phyloP scores from a whole-genome alignment of 2,113 vertebrate species.

The Leptobrachium ailaonicum region DNA sequence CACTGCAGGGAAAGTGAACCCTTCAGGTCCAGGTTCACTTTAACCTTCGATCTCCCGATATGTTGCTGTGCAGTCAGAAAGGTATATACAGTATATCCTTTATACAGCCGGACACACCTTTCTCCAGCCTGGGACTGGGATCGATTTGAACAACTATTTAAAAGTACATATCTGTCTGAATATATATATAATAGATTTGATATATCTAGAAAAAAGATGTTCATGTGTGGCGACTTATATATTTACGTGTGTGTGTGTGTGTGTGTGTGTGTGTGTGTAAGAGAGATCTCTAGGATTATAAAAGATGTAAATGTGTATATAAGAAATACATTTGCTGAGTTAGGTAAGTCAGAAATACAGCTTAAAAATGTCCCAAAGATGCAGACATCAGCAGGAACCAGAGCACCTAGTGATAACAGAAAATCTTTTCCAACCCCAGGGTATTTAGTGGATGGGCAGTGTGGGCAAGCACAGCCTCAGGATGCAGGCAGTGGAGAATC shows the following conservation, averaged over 20 bases:
- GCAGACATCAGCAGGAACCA: slow-evolving; percentile 3
- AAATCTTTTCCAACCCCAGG: neutral
- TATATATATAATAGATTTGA: no score
- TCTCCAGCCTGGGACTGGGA: neutral
- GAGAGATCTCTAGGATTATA: neutral
- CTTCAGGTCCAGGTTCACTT: no score
- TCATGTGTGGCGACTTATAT: no score
- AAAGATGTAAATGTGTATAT: neutral
- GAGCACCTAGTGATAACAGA: neutral
- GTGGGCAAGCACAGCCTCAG: neutral
- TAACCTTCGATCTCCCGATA: neutral
- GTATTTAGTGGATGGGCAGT: neutral
- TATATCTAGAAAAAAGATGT: no score
- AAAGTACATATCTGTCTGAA: no score
- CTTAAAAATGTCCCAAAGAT: neutral
- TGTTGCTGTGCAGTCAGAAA: neutral
- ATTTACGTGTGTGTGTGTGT: no score
- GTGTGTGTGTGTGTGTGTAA: neutral
- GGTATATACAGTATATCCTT: neutral
- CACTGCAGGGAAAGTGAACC: no score
- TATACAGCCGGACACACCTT: neutral
- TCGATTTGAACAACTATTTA: neutral
- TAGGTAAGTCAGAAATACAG: no score
- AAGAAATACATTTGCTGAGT: neutral
- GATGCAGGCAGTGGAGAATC: neutral